Base-by-base conservation (phyloP, 1,140 invertebrate genomes). In the Drosophila nannoptera region DNA sequence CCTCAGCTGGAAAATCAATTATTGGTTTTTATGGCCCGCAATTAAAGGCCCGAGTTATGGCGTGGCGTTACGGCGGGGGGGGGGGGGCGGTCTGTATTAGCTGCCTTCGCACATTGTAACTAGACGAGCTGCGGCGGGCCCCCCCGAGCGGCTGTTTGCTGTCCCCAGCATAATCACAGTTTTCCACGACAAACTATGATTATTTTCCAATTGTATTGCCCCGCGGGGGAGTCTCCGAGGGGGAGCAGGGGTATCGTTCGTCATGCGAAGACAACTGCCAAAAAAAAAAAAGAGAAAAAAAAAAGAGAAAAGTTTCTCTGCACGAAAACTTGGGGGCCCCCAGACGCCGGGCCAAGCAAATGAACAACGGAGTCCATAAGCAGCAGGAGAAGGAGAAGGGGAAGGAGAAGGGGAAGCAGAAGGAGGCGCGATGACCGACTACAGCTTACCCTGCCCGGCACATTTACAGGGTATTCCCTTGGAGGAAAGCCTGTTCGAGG, bases 181-280 rank as follows among this genome's bases (percentile, higher is more conserved):
- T 64, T 43, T 16, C 22, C 22, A 53, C 14, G 33, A 14, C 54
- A 60, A 69, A 78, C 78, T 84, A 86, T 86, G 69, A 81, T 86
- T 87, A 87, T 84, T 86, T 86, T 86, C 81, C 53, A 86, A 86
- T 87, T 86, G 81, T 69, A 62, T 66, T 86, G 43, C 14, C 31
- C 7, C 12, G n/a, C 7, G 40, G 33, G 31, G 46, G 38, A n/a
- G n/a, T n/a, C n/a, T n/a, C n/a, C n/a, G 7, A 11, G 52, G 9
- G 4, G n/a, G 35, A 0, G 7, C 32, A 2, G 5, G 9, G n/a
- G 40, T 14, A 9, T 58, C 5, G 55, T 58, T 52, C 67, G 70
- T 77, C 78, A 86, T 80, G 73, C 60, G 69, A 84, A 84, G 63
- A 69, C 69, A 72, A 75, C 69, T 71, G 67, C 33, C 69, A 42